Base-by-base conservation (phyloP, 2,888 invertebrate species). In the Plebejus argus region DNA sequence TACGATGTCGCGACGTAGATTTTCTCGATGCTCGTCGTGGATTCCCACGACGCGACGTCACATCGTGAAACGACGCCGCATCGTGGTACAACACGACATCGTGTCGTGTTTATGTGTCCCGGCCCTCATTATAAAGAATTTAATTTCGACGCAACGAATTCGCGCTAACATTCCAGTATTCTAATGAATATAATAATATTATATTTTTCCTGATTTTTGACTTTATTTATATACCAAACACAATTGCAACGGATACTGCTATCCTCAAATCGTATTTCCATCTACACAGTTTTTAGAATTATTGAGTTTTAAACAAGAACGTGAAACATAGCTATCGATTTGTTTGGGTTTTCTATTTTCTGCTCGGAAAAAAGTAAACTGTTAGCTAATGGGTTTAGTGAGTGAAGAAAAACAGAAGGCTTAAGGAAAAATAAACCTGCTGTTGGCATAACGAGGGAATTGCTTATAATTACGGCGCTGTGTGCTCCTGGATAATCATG, bases 351-450 rank as follows among this genome's bases (percentile, higher is more conserved):
- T 81, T 78, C 79, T 82, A 81, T 82, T 83, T 84, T 82, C 82
- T 81, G 80, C 80, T 88, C 89, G 85, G 89, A 82, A 84, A 85
- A 87, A 90, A 88, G 85, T 88, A 90, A 90, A 89, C 87, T 86
- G 81, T 84, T 86, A 82, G 94, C 91, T 89, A 95, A 95, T 88
- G 95, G 94, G 89, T 91, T 93, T 78, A 91, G 86, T 76, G 95
- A 95, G 82, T 95, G 95, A 89, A 93, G 84, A 78, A 91, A 92
- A 90, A 91, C 95, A 87, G 94, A 90, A 84, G 94, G 86, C 81
- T 86, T 72, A 78, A 83, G 81, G 84, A 87, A 89, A 89, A 91
- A 91, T 89, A 90, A 83, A 83, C 81, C 79, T 15, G 71, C 78
- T 78, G 78, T 79, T 77, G 81, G 81, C 81, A 49, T 70, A 81